phyloP scores from a whole-genome alignment of 2,797 vertebrate species.

The Todus mexicanus region DNA sequence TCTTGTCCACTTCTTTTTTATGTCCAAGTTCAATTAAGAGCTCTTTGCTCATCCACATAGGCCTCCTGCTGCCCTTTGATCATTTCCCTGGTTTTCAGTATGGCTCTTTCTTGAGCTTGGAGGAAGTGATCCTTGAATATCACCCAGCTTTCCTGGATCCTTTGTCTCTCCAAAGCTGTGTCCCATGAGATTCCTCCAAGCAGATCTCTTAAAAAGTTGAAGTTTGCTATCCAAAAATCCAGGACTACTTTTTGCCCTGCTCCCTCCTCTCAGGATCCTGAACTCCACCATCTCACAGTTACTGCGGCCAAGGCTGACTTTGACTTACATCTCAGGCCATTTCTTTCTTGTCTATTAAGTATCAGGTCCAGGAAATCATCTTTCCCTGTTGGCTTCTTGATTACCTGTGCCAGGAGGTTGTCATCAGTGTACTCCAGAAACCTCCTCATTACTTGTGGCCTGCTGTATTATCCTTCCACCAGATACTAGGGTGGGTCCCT shows the following conservation, averaged over 20 bases:
- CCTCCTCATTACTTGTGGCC: too few species aligned
- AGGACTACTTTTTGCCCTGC: not conserved
- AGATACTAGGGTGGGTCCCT: rapidly evolving
- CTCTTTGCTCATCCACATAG: not conserved
- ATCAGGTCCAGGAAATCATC: not conserved
- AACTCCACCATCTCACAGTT: too few species aligned
- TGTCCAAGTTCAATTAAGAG: not conserved
- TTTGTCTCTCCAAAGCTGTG: not conserved
- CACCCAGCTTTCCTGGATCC: not conserved
- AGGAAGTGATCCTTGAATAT: not conserved
- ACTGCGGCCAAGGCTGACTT: too few species aligned
- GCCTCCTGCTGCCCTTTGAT: not conserved
- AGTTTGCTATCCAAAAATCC: not conserved
- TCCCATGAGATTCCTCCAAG: not conserved
- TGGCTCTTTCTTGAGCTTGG: not conserved
- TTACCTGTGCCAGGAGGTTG: not conserved
- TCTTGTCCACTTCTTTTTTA: not conserved
- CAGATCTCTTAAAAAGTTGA: not conserved
- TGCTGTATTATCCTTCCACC: not conserved
- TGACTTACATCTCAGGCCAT: not conserved
- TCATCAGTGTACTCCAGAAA: not conserved
- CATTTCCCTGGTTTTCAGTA: not conserved
- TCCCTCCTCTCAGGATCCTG: too few species aligned
- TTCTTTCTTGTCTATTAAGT: not conserved
- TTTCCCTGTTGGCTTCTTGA: not conserved